Evolutionary conservation across 1,140 invertebrate species (phyloP).

Genomic region (Drosophila kohkoa): DNA sequence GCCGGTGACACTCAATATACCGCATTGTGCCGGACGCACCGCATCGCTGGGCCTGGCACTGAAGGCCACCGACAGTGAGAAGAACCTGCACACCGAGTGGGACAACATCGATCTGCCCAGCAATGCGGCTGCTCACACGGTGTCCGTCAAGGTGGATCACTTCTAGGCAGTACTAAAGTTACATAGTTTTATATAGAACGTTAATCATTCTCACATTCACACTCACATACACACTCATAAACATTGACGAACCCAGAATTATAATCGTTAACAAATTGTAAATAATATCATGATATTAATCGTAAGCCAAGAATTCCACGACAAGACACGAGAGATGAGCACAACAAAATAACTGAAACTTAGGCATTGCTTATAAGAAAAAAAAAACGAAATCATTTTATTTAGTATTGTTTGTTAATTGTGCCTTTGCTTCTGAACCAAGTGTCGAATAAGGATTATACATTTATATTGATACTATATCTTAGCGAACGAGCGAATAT

Average conservation of each 20-base stretch:
- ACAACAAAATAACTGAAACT: constrained; percentile 34
- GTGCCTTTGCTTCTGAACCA: constrained; percentile 71
- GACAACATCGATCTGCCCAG: constrained; percentile 90
- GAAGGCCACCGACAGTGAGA: constrained; percentile 93
- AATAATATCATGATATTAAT: constrained; percentile 58
- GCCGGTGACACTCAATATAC: constrained; percentile 94
- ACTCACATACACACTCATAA: constrained; percentile 15
- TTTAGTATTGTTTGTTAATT: constrained; percentile 77
- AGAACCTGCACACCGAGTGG: constrained; percentile 89
- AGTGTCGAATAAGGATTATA: constrained; percentile 49
- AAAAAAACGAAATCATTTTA: constrained; percentile 60
- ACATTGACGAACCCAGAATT: constrained; percentile 20
- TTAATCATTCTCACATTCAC: constrained; percentile 35
- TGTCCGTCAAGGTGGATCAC: constrained; percentile 95
- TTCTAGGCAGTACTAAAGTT: constrained; percentile 86
- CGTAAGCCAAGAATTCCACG: constrained; percentile 59
- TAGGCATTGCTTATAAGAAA: constrained; percentile 62
- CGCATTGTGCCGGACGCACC: constrained; percentile 90
- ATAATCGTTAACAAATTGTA: constrained; percentile 56
- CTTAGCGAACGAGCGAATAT: constrained; percentile 31
- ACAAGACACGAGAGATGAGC: constrained; percentile 26
- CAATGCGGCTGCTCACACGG: constrained; percentile 92
- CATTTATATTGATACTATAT: constrained; percentile 2
- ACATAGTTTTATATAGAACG: constrained; percentile 42
- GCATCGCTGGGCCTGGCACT: constrained; percentile 89